These are phyloP conservation scores for Pipra filicauda DNA, from an alignment of 2,113 vertebrate genomes.

Conservation along the genomic window DNA sequence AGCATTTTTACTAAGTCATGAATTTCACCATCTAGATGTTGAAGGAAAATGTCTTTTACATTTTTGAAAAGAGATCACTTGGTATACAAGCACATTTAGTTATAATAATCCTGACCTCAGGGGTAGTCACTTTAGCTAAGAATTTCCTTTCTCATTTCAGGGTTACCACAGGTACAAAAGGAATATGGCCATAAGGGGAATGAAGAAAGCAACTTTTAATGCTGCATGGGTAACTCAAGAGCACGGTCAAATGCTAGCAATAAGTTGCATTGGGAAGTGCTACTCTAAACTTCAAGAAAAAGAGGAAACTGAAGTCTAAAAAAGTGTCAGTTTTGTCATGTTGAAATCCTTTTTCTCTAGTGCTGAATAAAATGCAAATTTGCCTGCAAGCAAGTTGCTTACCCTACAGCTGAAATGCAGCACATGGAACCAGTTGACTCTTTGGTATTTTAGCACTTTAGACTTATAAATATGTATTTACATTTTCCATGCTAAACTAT, in stretches of 20 bases:
- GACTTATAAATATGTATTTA: constrained; percentile 41
- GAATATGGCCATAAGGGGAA: neutral
- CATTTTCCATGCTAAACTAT: neutral
- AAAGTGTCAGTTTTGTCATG: neutral
- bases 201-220: neutral
- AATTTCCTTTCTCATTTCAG: neutral
- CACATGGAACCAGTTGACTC: constrained; percentile 23
- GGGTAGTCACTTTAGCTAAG: neutral
- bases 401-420: constrained; percentile 5
- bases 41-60: neutral
- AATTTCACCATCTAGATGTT: neutral
- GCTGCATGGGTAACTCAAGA: neutral
- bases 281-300: neutral
- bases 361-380: constrained; percentile 24
- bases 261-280: neutral
- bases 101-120: neutral
- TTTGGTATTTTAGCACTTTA: constrained; percentile 2
- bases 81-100: neutral
- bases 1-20: neutral
- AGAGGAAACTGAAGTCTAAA: neutral
- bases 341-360: neutral
- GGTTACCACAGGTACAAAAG: neutral
- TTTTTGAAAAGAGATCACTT: neutral
- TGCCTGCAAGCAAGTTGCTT: neutral
- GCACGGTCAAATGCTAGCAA: neutral